phyloP scores from a whole-genome alignment of 2,797 vertebrate genomes.

The Chiloscyllium punctatum region DNA sequence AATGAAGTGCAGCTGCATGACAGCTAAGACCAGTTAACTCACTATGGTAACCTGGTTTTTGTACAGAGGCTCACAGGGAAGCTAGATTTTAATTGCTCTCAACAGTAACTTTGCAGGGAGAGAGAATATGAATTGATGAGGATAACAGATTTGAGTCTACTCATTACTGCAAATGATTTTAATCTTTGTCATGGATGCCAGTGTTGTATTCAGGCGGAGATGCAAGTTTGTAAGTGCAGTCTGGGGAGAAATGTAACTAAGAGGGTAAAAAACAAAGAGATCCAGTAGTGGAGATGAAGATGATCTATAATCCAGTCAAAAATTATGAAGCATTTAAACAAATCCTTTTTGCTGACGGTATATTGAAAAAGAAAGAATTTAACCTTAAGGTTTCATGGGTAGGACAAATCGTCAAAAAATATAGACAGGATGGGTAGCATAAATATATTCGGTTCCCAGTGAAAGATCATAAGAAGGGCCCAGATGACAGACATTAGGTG shows the following conservation, averaged over 20 bases:
- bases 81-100: background rate
- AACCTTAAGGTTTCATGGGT: background rate
- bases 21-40: background rate
- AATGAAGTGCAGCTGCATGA: background rate
- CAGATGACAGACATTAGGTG: background rate
- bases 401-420: background rate
- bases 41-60: background rate
- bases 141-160: background rate
- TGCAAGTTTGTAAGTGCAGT: background rate
- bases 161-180: background rate
- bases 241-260: background rate
- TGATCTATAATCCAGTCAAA: background rate
- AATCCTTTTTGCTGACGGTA: background rate
- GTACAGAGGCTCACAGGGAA: background rate
- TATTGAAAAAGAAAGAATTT: background rate
- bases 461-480: background rate
- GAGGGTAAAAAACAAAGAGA: background rate
- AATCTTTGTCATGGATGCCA: background rate
- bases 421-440: too few relatives aligned
- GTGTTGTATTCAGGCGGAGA: background rate
- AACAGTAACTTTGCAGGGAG: background rate
- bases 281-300: background rate
- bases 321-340: background rate
- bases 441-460: background rate
- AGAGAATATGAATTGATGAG: background rate